phyloP scores from a whole-genome alignment of 1,140 invertebrate genomes.

The Goniozus legneri region DNA sequence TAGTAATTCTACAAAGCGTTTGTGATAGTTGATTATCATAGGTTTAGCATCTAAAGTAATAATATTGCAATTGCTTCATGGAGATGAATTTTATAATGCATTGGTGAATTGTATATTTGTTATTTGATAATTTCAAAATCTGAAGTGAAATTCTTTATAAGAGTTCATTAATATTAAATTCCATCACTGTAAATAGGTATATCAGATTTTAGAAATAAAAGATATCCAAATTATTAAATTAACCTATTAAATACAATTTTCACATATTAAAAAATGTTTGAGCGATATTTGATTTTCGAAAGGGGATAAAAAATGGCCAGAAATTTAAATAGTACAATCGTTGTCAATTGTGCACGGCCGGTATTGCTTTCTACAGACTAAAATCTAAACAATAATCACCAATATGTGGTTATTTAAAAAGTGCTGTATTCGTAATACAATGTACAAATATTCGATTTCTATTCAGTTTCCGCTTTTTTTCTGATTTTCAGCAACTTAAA shows the following conservation, averaged over 20 bases:
- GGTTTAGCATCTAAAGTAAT: constrained; percentile 19
- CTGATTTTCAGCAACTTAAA: constrained; percentile 4
- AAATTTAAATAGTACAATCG: constrained; percentile 38
- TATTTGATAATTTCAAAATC: too few species aligned
- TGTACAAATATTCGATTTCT: constrained; percentile 23
- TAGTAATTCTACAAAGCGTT: constrained; percentile 32
- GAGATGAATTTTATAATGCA: constrained; percentile 12
- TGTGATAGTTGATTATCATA: constrained; percentile 25
- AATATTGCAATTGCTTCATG: neutral
- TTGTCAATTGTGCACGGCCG: constrained; percentile 44
- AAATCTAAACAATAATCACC: constrained; percentile 16
- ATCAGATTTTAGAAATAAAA: constrained; percentile 20
- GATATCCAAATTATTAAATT: constrained; percentile 26
- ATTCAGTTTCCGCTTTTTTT: constrained; percentile 6
- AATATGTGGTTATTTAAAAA: constrained; percentile 21
- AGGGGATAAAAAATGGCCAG: constrained; percentile 37
- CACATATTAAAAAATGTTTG: constrained; percentile 40
- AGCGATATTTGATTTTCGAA: constrained; percentile 44
- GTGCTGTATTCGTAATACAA: constrained; percentile 32
- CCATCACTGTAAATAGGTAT: too few species aligned
- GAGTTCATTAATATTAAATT: too few species aligned
- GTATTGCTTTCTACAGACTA: constrained; percentile 43
- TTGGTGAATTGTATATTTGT: constrained; percentile 1
- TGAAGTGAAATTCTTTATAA: too few species aligned
- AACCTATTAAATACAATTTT: too few species aligned